phyloP scores from a whole-genome alignment of 35 echinoderm and acorn worm species.

The Anneissia japonica region DNA sequence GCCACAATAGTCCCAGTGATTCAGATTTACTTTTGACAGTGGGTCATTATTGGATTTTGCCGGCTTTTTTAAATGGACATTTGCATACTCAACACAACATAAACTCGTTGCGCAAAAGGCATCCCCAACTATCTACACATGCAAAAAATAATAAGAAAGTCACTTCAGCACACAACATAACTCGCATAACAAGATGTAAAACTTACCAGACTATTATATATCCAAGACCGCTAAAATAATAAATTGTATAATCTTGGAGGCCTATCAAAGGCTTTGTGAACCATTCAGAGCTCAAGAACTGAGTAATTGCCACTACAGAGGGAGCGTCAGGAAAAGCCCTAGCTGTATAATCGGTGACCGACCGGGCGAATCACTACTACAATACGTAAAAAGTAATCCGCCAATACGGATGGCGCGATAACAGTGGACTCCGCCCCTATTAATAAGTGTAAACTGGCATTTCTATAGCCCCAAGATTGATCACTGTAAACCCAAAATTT shows the following conservation, averaged over 20 bases:
- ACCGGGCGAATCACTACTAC: background rate
- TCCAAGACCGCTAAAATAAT: background rate
- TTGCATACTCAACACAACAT: background rate
- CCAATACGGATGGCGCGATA: background rate
- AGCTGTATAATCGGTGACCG: background rate
- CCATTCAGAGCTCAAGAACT: background rate
- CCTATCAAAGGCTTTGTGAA: background rate
- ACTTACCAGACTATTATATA: background rate
- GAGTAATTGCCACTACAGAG: background rate
- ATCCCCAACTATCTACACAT: background rate
- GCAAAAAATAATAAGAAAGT: background rate
- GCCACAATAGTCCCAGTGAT: no score
- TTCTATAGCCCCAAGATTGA: background rate
- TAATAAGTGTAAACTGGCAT: background rate
- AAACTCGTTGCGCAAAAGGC: background rate
- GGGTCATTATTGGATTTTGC: background rate
- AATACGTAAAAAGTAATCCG: background rate
- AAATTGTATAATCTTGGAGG: background rate
- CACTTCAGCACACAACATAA: background rate
- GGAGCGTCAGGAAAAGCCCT: background rate
- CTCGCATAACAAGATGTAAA: background rate
- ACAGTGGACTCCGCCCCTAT: background rate
- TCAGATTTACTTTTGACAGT: background rate
- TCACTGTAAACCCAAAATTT: background rate
- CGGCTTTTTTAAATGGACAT: background rate